These are phyloP conservation scores for Dermatemys mawii DNA, from an alignment of 2,113 vertebrate genomes.

Conservation along the genomic window DNA sequence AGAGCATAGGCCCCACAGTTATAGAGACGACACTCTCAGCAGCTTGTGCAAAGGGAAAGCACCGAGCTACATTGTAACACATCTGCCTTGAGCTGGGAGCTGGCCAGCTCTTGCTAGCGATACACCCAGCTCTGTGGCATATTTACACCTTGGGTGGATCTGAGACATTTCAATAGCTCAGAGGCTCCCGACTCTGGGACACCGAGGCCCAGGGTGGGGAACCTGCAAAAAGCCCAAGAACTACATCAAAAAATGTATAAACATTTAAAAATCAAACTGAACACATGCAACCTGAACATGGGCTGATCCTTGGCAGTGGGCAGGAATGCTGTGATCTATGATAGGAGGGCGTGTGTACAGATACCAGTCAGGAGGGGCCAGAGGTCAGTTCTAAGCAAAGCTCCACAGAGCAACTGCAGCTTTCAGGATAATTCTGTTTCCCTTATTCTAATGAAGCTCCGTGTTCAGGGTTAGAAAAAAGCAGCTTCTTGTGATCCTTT, in stretches of 20 bases:
- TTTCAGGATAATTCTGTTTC: neutral
- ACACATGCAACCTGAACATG: neutral
- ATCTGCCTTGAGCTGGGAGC: neutral
- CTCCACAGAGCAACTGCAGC: neutral
- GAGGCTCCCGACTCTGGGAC: neutral
- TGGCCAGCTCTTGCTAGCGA: neutral
- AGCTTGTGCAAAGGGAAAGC: neutral
- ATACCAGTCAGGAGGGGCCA: neutral
- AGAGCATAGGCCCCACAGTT: neutral
- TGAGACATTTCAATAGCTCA: neutral
- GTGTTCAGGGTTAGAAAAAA: neutral
- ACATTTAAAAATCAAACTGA: neutral
- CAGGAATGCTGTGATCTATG: neutral
- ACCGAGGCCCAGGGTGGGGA: neutral
- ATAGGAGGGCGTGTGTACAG: neutral
- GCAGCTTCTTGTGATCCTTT: neutral
- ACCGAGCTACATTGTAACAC: neutral
- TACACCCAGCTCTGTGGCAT: neutral
- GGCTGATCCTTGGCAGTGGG: neutral
- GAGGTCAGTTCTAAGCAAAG: neutral
- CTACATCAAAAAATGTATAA: neutral
- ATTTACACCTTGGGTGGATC: rapidly evolving
- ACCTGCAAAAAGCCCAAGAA: neutral
- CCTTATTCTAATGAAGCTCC: neutral
- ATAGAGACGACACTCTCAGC: neutral